These are phyloP conservation scores for Malurus alboscapulatus DNA, from an alignment of 2,113 vertebrate genomes.

Conservation along the genomic window DNA sequence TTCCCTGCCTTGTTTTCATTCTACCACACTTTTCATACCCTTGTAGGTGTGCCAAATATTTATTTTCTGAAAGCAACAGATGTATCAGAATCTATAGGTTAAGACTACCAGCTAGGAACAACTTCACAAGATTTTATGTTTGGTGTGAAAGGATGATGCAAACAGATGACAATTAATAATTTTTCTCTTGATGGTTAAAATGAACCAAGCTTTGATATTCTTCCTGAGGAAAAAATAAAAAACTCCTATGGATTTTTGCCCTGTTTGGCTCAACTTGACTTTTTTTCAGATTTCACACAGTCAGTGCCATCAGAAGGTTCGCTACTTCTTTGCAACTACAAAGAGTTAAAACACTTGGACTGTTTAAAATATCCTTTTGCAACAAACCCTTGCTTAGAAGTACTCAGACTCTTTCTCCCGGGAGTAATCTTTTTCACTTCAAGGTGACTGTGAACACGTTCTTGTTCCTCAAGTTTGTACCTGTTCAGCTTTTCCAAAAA, in stretches of 20 bases:
- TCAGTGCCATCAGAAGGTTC: not conserved
- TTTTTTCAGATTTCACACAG: not conserved
- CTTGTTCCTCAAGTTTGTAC: not conserved
- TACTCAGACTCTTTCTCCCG: not conserved
- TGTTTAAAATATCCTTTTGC: not conserved
- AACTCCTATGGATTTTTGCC: not conserved
- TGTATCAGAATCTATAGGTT: not conserved
- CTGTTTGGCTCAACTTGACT: not conserved
- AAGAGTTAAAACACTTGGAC: not conserved
- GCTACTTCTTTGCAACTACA: not conserved
- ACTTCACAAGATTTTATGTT: not conserved
- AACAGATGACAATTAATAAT: not conserved
- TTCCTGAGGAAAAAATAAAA: not conserved
- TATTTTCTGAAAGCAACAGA: not conserved
- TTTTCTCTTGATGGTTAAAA: not conserved
- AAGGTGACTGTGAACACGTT: not conserved
- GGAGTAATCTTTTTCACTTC: not conserved
- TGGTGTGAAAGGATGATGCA: not conserved
- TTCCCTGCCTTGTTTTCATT: not conserved
- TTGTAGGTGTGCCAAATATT: not conserved
- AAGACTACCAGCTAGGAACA: not conserved
- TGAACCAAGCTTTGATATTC: not conserved
- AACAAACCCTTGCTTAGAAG: not conserved
- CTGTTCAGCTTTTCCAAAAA: not conserved
- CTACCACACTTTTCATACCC: not conserved